Evolutionary conservation across 2,797 vertebrate species (phyloP).

Genomic region (Clamator glandarius): DNA sequence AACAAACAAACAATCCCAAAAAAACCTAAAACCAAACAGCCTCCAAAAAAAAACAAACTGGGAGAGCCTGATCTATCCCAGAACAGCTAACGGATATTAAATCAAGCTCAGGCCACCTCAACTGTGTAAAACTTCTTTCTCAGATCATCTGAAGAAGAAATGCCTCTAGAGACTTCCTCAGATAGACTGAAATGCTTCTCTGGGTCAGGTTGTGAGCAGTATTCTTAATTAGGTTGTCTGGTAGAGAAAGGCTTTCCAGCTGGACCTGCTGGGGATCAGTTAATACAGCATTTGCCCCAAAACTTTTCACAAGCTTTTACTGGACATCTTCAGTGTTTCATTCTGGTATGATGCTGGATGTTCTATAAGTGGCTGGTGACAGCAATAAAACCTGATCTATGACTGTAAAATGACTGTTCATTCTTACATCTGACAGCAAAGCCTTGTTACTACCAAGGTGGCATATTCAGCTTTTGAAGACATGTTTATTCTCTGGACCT

Average conservation of each 20-base stretch:
- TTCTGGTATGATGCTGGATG: background rate
- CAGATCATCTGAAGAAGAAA: background rate
- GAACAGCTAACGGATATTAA: background rate
- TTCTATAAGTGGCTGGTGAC: background rate
- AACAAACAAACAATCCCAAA: too few relatives aligned
- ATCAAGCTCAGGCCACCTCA: background rate
- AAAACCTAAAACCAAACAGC: too few relatives aligned
- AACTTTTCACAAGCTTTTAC: background rate
- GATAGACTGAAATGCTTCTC: background rate
- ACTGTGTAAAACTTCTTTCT: background rate
- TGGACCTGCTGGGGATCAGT: background rate
- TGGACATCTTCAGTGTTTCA: background rate
- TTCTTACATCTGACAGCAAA: background rate
- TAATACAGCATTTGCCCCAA: background rate
- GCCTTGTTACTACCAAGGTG: background rate
- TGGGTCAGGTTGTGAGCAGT: background rate
- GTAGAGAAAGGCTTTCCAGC: background rate
- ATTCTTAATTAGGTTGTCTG: background rate
- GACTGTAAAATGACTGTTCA: background rate
- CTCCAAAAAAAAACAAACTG: background rate
- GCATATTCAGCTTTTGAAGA: background rate
- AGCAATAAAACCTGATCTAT: background rate
- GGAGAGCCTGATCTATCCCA: background rate
- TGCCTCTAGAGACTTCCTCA: background rate
- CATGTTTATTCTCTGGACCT: background rate